phyloP scores from a whole-genome alignment of 1,140 invertebrate species.

The Schlechtendalia chinensis region DNA sequence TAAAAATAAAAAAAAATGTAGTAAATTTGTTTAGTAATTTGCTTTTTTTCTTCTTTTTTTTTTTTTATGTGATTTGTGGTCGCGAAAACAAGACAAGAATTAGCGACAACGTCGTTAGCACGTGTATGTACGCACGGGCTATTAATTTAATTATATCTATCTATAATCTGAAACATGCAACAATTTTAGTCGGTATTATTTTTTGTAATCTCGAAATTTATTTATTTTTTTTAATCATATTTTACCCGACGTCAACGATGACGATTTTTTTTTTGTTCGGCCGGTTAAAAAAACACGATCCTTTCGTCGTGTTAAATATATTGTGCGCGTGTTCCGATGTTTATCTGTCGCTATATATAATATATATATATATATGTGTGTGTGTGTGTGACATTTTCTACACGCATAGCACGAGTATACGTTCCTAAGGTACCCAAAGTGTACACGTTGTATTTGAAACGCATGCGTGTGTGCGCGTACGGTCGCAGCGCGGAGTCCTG shows the following conservation, averaged over 20 bases:
- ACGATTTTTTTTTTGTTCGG: neutral
- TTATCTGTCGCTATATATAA: neutral
- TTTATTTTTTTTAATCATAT: constrained; percentile 19
- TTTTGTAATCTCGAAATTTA: constrained; percentile 9
- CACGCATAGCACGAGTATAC: no score
- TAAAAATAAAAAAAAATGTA: constrained; percentile 6
- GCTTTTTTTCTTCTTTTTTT: neutral
- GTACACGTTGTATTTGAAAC: neutral
- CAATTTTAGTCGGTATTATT: constrained; percentile 8
- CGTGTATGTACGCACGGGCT: constrained; percentile 11
- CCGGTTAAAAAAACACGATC: constrained; percentile 17
- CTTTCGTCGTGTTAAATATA: constrained; percentile 34
- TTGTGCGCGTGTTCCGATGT: constrained; percentile 4
- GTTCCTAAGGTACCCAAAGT: neutral
- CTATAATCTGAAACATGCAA: constrained; percentile 18
- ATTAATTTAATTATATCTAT: constrained; percentile 37
- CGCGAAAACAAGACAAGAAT: constrained; percentile 11
- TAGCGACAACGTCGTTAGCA: constrained; percentile 36
- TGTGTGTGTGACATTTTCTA: constrained; percentile 12
- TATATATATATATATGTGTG: no score
- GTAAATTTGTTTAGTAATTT: constrained; percentile 23
- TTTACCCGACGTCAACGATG: neutral
- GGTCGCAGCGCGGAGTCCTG: neutral
- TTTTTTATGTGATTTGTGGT: neutral
- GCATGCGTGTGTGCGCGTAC: no score